A percentile compares a stretch with the other conserved stretches of the same genome.
Evolutionary conservation across 2,888 invertebrate genomes (phyloP).

Genomic region (Trimorus sp.): DNA sequence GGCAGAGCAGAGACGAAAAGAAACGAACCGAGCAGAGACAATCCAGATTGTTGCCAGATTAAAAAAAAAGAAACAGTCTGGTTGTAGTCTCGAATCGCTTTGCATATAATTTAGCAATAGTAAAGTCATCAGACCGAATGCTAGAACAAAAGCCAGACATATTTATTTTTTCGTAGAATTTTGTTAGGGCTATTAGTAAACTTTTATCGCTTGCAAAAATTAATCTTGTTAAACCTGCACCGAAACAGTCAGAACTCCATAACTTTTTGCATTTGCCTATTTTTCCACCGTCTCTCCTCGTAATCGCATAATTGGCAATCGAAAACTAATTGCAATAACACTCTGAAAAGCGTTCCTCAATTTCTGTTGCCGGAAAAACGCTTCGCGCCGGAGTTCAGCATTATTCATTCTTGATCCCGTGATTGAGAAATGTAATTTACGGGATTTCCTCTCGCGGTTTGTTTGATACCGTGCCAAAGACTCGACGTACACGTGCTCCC

Average conservation of each 20-base stretch:
- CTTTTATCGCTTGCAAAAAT: not conserved
- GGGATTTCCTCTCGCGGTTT: slow-evolving; percentile 34
- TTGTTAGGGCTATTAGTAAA: too few relatives aligned
- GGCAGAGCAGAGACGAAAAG: too few relatives aligned
- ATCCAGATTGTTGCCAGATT: too few relatives aligned
- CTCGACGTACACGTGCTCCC: slow-evolving; percentile 24
- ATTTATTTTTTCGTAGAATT: too few relatives aligned
- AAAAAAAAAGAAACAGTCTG: too few relatives aligned
- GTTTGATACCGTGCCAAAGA: slow-evolving; percentile 39
- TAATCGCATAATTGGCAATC: slow-evolving; percentile 3
- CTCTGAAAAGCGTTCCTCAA: not conserved
- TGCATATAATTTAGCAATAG: too few relatives aligned
- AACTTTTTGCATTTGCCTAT: not conserved
- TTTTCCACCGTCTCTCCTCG: not conserved
- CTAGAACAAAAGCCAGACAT: too few relatives aligned
- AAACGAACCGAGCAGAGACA: too few relatives aligned
- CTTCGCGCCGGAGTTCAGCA: not conserved
- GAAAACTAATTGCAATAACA: not conserved
- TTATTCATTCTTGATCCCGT: slow-evolving; percentile 13
- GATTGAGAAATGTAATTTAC: slow-evolving; percentile 36
- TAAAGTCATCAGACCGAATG: too few relatives aligned
- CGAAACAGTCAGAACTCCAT: not conserved
- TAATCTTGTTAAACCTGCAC: not conserved
- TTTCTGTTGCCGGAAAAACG: not conserved
- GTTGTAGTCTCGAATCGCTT: too few relatives aligned